phyloP scores from a whole-genome alignment of 2,797 vertebrate species.

The Potorous gilbertii region DNA sequence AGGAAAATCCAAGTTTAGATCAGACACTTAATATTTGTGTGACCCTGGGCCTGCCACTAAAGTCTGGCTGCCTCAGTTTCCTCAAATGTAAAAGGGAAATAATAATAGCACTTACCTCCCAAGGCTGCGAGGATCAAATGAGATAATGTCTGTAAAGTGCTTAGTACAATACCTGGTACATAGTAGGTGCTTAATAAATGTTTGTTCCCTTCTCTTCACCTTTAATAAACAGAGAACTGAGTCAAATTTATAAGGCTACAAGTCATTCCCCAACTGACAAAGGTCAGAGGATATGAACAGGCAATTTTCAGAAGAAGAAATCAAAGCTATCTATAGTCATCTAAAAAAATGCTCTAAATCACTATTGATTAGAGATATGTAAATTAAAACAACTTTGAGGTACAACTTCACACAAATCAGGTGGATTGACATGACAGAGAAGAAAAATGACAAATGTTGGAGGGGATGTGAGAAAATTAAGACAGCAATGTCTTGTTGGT shows the following conservation, averaged over 20 bases:
- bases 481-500: background rate
- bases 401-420: background rate
- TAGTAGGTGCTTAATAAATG: background rate
- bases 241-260: background rate
- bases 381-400: background rate
- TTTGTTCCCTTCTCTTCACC: background rate
- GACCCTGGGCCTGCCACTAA: background rate
- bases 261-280: background rate
- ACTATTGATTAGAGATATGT: background rate
- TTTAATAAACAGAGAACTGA: background rate
- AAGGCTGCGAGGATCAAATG: background rate
- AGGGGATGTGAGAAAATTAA: background rate
- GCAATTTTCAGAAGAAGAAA: background rate
- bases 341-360: background rate
- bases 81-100: background rate
- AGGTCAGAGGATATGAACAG: background rate
- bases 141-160: background rate
- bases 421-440: background rate
- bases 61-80: background rate
- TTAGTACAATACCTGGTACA: background rate
- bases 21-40: background rate
- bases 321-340: background rate
- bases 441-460: background rate
- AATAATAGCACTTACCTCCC: background rate
- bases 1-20: background rate